Base-by-base conservation (phyloP, 2,113 vertebrate species). In the Leptobrachium leishanense region DNA sequence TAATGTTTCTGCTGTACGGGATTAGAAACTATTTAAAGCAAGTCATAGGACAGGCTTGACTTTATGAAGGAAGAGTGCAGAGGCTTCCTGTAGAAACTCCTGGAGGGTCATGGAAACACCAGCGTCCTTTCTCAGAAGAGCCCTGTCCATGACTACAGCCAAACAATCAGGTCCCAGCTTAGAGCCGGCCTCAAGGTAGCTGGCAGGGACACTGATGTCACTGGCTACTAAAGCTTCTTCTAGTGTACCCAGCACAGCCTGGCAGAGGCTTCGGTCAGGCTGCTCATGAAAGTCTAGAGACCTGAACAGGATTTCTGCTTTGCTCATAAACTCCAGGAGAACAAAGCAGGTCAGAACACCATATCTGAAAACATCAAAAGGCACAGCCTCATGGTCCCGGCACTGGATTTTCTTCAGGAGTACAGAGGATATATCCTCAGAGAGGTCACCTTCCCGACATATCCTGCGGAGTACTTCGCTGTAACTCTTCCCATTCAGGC, bases 301-400 rank as follows among this genome's bases (percentile, higher is more conserved):
- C 0, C 87, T 88, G 0, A 95, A 98, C 31, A 99, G 92, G 44
- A 92, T 88, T 2, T 90, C 86, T 0, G 95, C 94, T 69, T 95
- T 94, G 6, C 92, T 89, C 54, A 94, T 90, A 44, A 98, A 98
- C 87, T 99, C 96, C 2, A 95, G 89, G 70, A 98, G 94, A 77
- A 97, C 94, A 0, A 95, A 92, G 74, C 96, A 98, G 2, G 93
- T 95, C 59, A 97, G 92, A 77, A 95, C 94, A 0, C 95, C 95
- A 0, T 97, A 92, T 1, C 95, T 93, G 88, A 98, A 99, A 64
- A 98, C 87, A 0, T 93, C 93, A 1, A 95, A 96, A 0, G 96
- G 95, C 65, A 98, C 96, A 0, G 92, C 93, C 84, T 98, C 97
- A 2, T 98, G 94, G 85, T 97, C 95, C 0, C 94, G 95, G 83